These are phyloP conservation scores for Euproctis similis DNA, from an alignment of 2,888 invertebrate species.

Conservation along the genomic window DNA sequence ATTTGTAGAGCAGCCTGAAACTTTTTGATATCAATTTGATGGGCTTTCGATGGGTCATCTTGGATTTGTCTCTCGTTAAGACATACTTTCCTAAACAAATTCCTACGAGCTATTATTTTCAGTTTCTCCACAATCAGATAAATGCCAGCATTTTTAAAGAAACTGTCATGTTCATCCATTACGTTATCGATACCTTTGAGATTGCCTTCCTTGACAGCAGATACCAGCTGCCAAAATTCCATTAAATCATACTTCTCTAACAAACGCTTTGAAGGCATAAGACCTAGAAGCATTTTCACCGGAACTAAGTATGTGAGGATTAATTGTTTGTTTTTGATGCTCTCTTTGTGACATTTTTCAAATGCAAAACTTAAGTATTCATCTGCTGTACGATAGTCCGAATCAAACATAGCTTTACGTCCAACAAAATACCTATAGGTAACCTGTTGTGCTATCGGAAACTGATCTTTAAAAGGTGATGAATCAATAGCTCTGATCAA, in stretches of 20 bases:
- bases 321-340: conserved; percentile 89
- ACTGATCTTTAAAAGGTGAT: conserved; percentile 90
- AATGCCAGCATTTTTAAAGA: conserved; percentile 97
- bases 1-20: conserved; percentile 88
- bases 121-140: conserved; percentile 97
- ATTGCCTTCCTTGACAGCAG: conserved; percentile 93
- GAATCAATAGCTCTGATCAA: conserved; percentile 97
- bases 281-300: conserved; percentile 97
- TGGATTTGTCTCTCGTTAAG: conserved; percentile 8
- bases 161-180: conserved; percentile 89
- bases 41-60: conserved; percentile 67
- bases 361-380: conserved; percentile 95
- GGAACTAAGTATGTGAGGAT: conserved; percentile 97
- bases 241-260: conserved; percentile 92
- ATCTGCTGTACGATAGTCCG: conserved; percentile 95
- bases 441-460: conserved; percentile 93
- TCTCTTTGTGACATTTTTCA: conserved; percentile 87
- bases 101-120: conserved; percentile 95
- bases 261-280: conserved; percentile 89
- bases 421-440: conserved; percentile 98
- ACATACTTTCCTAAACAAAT: conserved; percentile 93
- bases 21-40: conserved; percentile 91
- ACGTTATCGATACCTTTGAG: conserved; percentile 87
- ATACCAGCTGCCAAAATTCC: conserved; percentile 92
- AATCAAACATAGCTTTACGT: conserved; percentile 98